Evolutionary conservation across 2,797 vertebrate species (phyloP).

Genomic region (Glyptemys insculpta): DNA sequence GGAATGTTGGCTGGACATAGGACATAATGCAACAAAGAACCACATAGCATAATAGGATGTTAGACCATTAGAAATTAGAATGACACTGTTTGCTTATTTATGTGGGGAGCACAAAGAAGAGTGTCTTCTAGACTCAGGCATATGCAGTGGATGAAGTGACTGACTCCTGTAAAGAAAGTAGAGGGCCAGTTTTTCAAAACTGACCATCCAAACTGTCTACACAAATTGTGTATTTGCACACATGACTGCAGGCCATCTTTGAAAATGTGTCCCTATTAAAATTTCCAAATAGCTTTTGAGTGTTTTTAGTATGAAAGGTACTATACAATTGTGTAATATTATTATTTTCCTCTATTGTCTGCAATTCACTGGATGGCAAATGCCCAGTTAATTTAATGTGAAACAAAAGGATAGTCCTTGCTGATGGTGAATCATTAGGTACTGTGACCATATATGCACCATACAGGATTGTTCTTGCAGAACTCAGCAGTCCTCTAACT

Average conservation of each 20-base stretch:
- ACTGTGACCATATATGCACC: constrained; percentile 55
- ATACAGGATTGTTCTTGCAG: constrained; percentile 51
- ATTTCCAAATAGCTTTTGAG: constrained; percentile 45
- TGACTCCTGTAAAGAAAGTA: not conserved
- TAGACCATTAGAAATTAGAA: not conserved
- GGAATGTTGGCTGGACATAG: not conserved
- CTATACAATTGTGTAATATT: constrained; percentile 37
- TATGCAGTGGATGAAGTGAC: not conserved
- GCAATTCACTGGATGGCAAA: constrained; percentile 42
- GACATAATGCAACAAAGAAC: not conserved
- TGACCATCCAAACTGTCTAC: no score
- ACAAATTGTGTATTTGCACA: fast-evolving
- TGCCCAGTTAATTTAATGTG: constrained; percentile 62
- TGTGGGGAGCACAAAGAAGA: fast-evolving
- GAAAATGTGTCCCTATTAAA: constrained; percentile 46
- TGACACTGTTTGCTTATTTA: not conserved
- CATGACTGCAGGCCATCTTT: constrained; percentile 11
- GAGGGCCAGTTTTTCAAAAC: no score
- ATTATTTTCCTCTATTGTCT: constrained; percentile 53
- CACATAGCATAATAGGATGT: not conserved
- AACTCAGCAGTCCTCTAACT: not conserved
- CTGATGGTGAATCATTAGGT: constrained; percentile 48
- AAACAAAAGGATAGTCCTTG: constrained; percentile 52
- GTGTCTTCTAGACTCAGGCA: not conserved
- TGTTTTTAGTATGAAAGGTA: constrained; percentile 17